These are phyloP conservation scores for Corythornis madagascariensis DNA, from an alignment of 2,113 vertebrate genomes.

Conservation along the genomic window DNA sequence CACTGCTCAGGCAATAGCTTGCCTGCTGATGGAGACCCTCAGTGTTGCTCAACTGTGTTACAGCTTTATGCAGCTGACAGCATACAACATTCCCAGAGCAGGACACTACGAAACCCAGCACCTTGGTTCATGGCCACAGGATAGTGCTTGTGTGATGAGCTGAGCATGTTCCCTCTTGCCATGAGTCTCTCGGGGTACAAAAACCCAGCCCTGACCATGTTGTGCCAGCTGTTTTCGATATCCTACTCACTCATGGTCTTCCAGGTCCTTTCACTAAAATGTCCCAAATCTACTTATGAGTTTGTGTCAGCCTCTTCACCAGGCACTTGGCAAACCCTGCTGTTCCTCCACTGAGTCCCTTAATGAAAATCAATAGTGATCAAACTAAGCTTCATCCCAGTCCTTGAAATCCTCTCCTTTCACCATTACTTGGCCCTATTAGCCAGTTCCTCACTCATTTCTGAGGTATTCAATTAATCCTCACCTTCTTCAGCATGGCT, in stretches of 20 bases:
- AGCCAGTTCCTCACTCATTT: background rate
- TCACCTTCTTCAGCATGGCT: background rate
- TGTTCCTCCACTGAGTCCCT: background rate
- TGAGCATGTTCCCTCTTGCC: background rate
- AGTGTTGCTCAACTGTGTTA: rapidly evolving
- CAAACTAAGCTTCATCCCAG: background rate
- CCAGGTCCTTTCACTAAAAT: background rate
- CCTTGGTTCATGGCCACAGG: rapidly evolving
- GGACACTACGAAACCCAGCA: background rate
- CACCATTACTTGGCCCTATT: background rate
- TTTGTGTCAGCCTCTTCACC: background rate
- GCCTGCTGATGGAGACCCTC: rapidly evolving
- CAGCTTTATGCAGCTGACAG: background rate
- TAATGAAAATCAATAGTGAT: background rate
- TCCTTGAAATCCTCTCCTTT: background rate
- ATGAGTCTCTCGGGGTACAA: background rate
- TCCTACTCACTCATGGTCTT: background rate
- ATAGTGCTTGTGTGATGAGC: rapidly evolving
- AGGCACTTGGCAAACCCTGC: rapidly evolving
- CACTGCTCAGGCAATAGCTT: background rate
- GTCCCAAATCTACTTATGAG: background rate
- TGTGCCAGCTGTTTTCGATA: background rate
- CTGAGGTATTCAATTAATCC: background rate
- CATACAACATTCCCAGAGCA: background rate
- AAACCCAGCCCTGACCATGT: too few species aligned